Conservation (phyloP, 2,888 invertebrate genomes). For the Philhelius pedissequus region DNA sequence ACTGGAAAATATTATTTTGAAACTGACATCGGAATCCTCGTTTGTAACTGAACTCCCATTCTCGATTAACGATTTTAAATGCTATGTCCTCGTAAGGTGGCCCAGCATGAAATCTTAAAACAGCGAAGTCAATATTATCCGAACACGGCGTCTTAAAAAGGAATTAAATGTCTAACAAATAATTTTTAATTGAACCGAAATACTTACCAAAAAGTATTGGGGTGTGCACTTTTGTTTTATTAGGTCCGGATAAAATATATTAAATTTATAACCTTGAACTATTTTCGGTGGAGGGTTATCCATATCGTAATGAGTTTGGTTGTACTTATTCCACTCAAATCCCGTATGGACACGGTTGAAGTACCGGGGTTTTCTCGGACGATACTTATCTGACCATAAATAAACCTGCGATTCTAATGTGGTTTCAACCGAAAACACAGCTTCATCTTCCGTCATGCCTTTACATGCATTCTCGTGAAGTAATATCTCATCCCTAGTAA, state of each 20-base stretch:
- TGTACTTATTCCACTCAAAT: constrained; percentile 99
- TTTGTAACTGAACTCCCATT: constrained; percentile 99
- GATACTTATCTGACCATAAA: constrained; percentile 97
- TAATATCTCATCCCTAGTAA: constrained; percentile 81
- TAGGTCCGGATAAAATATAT: constrained; percentile 99
- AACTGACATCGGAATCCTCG: constrained; percentile 99
- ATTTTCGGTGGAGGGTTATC: constrained; percentile 99
- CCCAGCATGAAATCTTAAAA: constrained; percentile 96
- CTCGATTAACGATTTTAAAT: constrained; percentile 98
- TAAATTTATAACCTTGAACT: constrained; percentile 99
- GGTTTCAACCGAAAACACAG: constrained; percentile 94
- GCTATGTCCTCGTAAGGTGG: constrained; percentile 99
- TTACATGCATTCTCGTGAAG: constrained; percentile 90
- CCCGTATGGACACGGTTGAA: constrained; percentile 98
- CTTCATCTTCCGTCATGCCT: constrained; percentile 92
- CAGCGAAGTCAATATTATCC: constrained; percentile 96
- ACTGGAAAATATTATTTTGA: constrained; percentile 99
- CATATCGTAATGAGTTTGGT: constrained; percentile 99
- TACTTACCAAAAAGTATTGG: constrained; percentile 91
- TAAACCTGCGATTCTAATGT: constrained; percentile 89
- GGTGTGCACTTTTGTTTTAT: constrained; percentile 96
- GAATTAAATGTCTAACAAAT: neutral
- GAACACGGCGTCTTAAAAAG: constrained; percentile 88
- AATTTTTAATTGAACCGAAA: neutral
- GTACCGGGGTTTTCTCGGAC: constrained; percentile 97